Evolutionary conservation across 2,113 vertebrate species (phyloP).

Genomic region (Isurus oxyrinchus): DNA sequence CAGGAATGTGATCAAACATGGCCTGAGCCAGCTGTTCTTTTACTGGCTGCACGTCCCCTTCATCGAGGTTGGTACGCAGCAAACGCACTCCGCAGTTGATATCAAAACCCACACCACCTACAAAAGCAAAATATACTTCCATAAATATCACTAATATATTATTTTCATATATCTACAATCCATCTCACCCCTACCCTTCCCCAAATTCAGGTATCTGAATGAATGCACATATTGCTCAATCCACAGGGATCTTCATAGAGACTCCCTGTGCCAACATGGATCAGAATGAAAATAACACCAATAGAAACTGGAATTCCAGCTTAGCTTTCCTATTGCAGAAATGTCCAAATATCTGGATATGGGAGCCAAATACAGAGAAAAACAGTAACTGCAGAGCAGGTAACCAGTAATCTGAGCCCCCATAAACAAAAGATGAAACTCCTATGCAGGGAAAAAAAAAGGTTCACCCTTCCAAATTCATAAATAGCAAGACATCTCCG

Average conservation of each 20-base stretch:
- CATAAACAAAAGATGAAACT: neutral
- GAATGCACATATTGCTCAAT: neutral
- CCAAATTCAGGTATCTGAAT: neutral
- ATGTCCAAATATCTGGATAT: neutral
- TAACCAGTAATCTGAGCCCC: neutral
- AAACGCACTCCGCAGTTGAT: conserved; percentile 96
- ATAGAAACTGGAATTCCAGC: neutral
- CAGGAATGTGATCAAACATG: conserved; percentile 96
- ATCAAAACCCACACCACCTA: conserved; percentile 94
- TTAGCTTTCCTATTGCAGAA: neutral
- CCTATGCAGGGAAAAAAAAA: neutral
- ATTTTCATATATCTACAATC: neutral
- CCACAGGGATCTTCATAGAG: too few relatives aligned
- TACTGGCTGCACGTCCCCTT: conserved; percentile 89
- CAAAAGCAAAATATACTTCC: neutral
- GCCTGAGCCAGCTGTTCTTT: conserved; percentile 94
- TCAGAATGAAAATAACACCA: neutral
- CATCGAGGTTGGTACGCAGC: conserved; percentile 89
- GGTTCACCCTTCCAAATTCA: neutral
- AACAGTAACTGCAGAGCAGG: neutral
- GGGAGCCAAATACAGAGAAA: neutral
- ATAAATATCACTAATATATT: neutral
- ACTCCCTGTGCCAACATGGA: neutral
- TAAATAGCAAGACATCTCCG: neutral
- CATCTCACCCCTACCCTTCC: neutral